A percentile compares a stretch with the other conserved stretches of the same genome.
Evolutionary conservation across 2,888 invertebrate genomes (phyloP).

Genomic region (Drosophila histrio): DNA sequence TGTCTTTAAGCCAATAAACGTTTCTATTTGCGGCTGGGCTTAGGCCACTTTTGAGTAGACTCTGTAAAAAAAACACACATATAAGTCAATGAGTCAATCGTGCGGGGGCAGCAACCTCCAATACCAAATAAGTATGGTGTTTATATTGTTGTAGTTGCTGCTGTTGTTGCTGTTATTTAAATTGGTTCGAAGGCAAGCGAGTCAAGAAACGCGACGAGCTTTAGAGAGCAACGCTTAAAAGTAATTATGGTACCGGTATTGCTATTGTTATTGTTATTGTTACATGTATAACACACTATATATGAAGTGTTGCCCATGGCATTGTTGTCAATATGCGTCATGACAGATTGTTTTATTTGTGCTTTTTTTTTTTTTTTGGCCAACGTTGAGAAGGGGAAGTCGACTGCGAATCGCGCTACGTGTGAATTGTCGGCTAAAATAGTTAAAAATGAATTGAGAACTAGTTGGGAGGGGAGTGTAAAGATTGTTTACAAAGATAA

Average conservation of each 20-base stretch:
- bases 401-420: conserved; percentile 24
- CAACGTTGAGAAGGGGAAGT: not conserved
- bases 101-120: conserved; percentile 75
- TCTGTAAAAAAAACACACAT: conserved; percentile 17
- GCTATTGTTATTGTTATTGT: conserved; percentile 28
- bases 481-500: not conserved
- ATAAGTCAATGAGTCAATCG: conserved; percentile 43
- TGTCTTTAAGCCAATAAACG: conserved; percentile 53
- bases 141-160: conserved; percentile 13
- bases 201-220: conserved; percentile 22
- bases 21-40: conserved; percentile 30
- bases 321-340: conserved; percentile 54
- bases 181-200: conserved; percentile 54
- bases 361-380: not conserved
- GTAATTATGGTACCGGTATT: conserved; percentile 38
- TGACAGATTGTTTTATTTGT: conserved; percentile 19
- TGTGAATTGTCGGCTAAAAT: not conserved
- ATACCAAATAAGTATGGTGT: conserved; percentile 52
- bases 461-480: not conserved
- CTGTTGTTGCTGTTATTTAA: conserved; percentile 37
- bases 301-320: conserved; percentile 30
- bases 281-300: conserved; percentile 12
- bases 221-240: conserved; percentile 18
- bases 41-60: conserved; percentile 4
- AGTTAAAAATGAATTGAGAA: not conserved